These are phyloP conservation scores for Biston betularia DNA, from an alignment of 2,888 invertebrate genomes.

Conservation along the genomic window DNA sequence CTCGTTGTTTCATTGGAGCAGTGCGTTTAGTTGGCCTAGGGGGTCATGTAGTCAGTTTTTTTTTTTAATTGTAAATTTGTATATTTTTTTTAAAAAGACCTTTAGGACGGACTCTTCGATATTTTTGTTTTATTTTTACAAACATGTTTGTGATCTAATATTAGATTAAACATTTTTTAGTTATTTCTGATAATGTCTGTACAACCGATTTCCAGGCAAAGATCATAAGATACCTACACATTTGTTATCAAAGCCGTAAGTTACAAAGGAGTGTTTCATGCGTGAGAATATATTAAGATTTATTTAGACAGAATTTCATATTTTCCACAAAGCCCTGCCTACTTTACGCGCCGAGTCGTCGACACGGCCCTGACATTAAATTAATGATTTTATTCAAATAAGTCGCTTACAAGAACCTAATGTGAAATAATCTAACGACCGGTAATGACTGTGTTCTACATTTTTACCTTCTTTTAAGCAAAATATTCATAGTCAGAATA, in stretches of 20 bases:
- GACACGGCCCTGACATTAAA: slow-evolving; percentile 31
- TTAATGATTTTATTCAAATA: slow-evolving; percentile 36
- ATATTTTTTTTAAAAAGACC: no score
- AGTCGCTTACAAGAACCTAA: slow-evolving; percentile 23
- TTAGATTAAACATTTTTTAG: no score
- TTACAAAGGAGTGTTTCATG: slow-evolving; percentile 9
- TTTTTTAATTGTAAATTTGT: no score
- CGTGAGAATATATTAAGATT: slow-evolving; percentile 26
- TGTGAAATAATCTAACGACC: slow-evolving; percentile 21
- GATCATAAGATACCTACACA: background rate
- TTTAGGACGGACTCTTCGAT: no score
- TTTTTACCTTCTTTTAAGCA: background rate
- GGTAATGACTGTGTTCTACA: slow-evolving; percentile 11
- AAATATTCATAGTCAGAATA: background rate
- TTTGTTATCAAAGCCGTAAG: slow-evolving; percentile 4
- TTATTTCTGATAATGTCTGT: no score
- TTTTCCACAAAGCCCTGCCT: slow-evolving; percentile 21
- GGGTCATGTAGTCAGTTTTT: no score
- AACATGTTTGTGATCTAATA: no score
- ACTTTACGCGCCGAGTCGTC: slow-evolving; percentile 27
- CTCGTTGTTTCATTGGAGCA: no score
- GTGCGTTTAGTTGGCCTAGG: no score
- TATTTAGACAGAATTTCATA: slow-evolving; percentile 29
- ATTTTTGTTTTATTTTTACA: no score
- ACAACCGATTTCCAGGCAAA: no score